Evolutionary conservation across 2,113 vertebrate species (phyloP).

Genomic region (Scomber japonicus): DNA sequence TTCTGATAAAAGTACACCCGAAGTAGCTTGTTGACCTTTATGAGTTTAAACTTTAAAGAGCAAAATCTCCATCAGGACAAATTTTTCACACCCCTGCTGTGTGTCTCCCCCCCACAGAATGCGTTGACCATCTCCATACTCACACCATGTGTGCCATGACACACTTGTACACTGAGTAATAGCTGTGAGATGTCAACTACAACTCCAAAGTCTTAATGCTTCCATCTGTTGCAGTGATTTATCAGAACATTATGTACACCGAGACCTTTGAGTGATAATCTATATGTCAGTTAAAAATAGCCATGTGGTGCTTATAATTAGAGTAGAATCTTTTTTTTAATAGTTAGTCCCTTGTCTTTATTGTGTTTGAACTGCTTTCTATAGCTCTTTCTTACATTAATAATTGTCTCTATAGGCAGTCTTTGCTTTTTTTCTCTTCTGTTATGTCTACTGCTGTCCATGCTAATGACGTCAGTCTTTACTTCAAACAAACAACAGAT

Average conservation of each 20-base stretch:
- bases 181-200: neutral
- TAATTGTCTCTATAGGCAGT: neutral
- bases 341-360: neutral
- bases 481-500: neutral
- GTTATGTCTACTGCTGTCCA: neutral
- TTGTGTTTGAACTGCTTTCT: neutral
- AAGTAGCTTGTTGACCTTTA: neutral
- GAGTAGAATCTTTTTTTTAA: neutral
- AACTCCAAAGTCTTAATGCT: neutral
- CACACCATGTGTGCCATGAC: conserved; percentile 22
- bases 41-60: neutral
- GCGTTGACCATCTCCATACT: neutral
- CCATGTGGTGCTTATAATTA: neutral
- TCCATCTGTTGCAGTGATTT: conserved; percentile 37
- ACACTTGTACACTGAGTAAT: conserved; percentile 24
- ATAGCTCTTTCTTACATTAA: neutral
- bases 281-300: neutral
- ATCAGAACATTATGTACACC: neutral
- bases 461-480: neutral
- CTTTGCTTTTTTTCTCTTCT: neutral
- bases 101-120: neutral
- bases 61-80: neutral
- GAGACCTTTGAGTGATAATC: neutral
- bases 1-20: neutral
- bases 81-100: neutral